Base-by-base conservation (phyloP, 2,888 invertebrate species). In the Zhengitettix transpicula region DNA sequence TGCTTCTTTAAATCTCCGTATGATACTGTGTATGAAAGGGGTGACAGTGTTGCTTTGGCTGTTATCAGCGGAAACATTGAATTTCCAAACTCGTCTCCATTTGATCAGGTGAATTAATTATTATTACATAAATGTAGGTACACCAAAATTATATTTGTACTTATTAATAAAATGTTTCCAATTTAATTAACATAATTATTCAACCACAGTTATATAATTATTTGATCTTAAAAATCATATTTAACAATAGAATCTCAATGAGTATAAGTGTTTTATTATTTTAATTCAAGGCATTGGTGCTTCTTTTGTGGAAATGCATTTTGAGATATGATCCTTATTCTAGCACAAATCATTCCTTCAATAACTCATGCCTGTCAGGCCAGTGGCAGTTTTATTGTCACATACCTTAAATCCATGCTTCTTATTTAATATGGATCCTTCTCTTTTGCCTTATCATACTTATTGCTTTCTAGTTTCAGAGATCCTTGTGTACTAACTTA, bases 1-100 rank as follows among this genome's bases (percentile, higher is more conserved):
- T 87, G 89, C 68, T 92, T 84, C 70, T 87, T 87, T 68, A 85
- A 86, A 70, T 89, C 89, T 52, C 92, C 92, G 0, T 93, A 85
- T 71, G 92, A 93, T 72, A 77, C 81, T 40, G 85, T 89, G 11
- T 85, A 90, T 69, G 89, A 89, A 71, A 77, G 87, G 66, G 92
- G 92, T 1, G 90, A 90, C 71, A 89, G 89, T 66, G 87, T 93
- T 12, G 90, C 91, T 52, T 73, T 93, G 64, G 91, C 92, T 60
- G 89, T 88, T 44, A 80, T 88, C 60, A 86, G 85, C 67, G 87
- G 87, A 57, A 84, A 82, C 66, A 73, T 88, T 9, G 76, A 77
- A 68, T 86, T 88, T 73, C 87, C 87, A 14, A 81, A 83, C 66
- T 78, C 78, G 66, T 77, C 82, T 1, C 81, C 82, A 61, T 88